A percentile compares a stretch with the other conserved stretches of the same genome.
phyloP scores from a whole-genome alignment of 1,140 invertebrate genomes.

The Diuraphis noxia region DNA sequence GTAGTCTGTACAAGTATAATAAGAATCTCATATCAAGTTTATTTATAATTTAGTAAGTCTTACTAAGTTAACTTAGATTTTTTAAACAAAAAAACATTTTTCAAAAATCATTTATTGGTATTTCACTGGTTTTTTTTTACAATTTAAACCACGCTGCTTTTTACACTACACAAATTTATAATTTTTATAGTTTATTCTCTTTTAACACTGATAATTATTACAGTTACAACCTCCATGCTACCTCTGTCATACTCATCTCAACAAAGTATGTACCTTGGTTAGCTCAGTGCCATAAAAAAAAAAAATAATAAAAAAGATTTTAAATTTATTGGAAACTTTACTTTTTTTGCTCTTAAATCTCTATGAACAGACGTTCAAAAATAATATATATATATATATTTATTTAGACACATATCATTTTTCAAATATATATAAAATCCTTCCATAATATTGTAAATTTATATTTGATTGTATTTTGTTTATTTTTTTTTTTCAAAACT shows the following conservation, averaged over 20 bases:
- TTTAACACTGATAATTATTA: background rate
- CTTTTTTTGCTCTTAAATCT: background rate
- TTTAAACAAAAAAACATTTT: background rate
- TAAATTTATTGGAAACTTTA: background rate
- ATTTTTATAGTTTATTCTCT: background rate
- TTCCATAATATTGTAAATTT: slow-evolving; percentile 31
- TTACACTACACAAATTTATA: background rate
- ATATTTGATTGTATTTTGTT: slow-evolving; percentile 3
- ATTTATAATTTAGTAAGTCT: background rate
- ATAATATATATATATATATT: slow-evolving; percentile 11
- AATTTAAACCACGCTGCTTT: slow-evolving; percentile 1
- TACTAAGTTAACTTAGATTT: background rate
- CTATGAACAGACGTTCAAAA: background rate
- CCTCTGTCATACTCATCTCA: background rate
- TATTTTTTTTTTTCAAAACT: background rate
- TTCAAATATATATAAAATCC: slow-evolving; percentile 18
- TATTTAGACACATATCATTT: slow-evolving; percentile 48
- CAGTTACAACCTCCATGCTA: slow-evolving; percentile 20
- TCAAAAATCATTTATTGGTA: background rate
- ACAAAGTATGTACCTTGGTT: background rate
- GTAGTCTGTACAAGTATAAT: background rate
- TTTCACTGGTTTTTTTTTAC: background rate
- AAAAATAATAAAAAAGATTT: background rate
- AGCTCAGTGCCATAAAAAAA: slow-evolving; percentile 41
- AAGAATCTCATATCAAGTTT: slow-evolving; percentile 32